A percentile compares a stretch with the other conserved stretches of the same genome.
Conservation (phyloP, 2,113 vertebrate species). For the Phyllostomus hastatus region DNA sequence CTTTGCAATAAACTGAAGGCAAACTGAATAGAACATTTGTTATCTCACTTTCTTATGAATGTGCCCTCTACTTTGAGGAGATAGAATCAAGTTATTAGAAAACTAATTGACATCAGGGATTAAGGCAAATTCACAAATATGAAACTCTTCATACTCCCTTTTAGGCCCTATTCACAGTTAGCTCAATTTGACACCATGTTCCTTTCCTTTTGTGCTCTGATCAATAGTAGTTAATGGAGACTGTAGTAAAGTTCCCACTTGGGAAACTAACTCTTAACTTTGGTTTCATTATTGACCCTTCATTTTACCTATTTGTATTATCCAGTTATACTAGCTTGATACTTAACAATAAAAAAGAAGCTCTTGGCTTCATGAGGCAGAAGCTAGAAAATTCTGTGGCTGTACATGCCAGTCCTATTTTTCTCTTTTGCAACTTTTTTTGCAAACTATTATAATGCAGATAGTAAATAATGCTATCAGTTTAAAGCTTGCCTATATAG, state of each 20-base stretch:
- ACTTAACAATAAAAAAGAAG: neutral
- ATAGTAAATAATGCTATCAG: neutral
- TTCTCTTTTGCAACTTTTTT: neutral
- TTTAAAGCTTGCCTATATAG: neutral
- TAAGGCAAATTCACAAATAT: neutral
- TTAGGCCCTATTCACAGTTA: neutral
- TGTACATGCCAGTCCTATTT: neutral
- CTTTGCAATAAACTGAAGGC: neutral
- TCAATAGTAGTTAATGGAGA: neutral
- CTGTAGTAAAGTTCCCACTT: neutral
- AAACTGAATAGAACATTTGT: neutral
- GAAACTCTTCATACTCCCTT: neutral
- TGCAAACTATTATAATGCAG: neutral
- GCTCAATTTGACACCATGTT: neutral
- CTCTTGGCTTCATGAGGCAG: neutral
- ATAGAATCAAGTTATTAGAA: neutral
- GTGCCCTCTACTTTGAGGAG: neutral
- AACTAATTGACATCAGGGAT: neutral
- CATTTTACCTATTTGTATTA: neutral
- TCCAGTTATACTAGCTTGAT: neutral
- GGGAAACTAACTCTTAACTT: neutral
- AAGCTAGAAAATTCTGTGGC: neutral
- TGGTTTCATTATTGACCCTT: neutral
- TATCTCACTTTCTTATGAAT: slow-evolving; percentile 26
- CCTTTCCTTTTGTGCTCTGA: neutral